Percentiles rank a stretch among this genome's conserved stretches.
Evolutionary conservation across 2,797 vertebrate genomes (phyloP).

Genomic region (Hafferia zeledoni): DNA sequence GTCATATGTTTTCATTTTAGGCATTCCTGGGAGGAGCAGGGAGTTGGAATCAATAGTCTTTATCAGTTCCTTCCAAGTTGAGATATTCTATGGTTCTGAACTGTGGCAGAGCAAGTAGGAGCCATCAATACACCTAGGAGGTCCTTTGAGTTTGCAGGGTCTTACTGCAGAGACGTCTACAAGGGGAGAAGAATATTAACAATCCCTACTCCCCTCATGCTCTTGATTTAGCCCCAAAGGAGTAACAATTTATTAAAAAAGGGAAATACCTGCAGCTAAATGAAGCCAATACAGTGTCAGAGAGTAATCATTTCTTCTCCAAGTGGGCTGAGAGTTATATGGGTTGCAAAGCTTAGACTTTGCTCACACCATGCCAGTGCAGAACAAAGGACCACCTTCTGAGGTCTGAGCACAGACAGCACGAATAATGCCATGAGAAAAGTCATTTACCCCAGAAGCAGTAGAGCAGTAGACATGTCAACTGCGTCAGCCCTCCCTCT

Average conservation of each 20-base stretch:
- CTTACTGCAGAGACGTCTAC: background rate
- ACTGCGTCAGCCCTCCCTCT: background rate
- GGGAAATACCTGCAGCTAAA: background rate
- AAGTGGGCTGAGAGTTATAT: background rate
- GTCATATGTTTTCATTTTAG: background rate
- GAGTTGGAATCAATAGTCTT: background rate
- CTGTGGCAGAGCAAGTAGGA: background rate
- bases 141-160: background rate
- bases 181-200: background rate
- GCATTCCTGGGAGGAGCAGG: background rate
- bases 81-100: background rate
- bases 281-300: background rate
- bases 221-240: background rate
- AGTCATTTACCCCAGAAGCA: background rate
- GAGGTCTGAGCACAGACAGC: background rate
- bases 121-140: accelerated
- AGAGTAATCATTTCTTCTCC: background rate
- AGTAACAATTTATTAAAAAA: background rate
- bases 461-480: background rate
- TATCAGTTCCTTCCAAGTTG: accelerated
- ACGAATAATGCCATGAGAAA: background rate
- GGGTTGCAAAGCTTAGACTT: background rate
- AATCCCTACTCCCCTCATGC: accelerated
- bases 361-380: background rate
- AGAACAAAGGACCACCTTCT: background rate